Evolutionary conservation across 1,140 invertebrate genomes (phyloP), one percentile per base, ranked within the genome.

Genomic region (Charaxes varanes): DNA sequence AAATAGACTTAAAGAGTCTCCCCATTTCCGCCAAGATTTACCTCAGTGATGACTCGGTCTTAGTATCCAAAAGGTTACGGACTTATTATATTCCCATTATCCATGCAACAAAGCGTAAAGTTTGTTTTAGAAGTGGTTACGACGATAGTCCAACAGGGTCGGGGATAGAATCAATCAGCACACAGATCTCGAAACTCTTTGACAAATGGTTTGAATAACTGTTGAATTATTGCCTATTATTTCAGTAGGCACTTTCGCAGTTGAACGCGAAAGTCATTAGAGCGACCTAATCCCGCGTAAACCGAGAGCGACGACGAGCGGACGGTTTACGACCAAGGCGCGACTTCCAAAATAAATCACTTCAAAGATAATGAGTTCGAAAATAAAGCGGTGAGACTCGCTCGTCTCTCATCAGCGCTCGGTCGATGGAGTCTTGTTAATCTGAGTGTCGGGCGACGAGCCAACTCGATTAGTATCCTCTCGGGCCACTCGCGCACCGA

Each of bases 331-430:
- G 46, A 37, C 41, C n/a, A n/a, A n/a, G n/a, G 49, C 50, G 37
- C 54, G 58, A 50, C 55, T 53, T 52, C 54, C 50, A 71, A 79
- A 82, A 82, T 82, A 78, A 76, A 82, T 79, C 74, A 77, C 71
- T 78, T 66, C 52, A 58, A 65, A 66, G 63, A 79, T 82, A 82
- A 79, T 79, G 72, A 78, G 69, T 67, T 65, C 69, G 62, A 78
- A 82, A 82, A 82, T 82, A 81, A 78, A 82, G 66, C 58, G 58
- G 53, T 66, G 68, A 62, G 65, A 72, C 57, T 70, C 62, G 62
- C 35, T 72, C 61, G 65, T 67, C 70, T 65, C 56, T 73, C 61
- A 60, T 65, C 71, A 38, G 57, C 63, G 54, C 53, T 59, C 53
- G 65, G 60, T 52, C 59, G 64, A 74, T 74, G 65, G 63, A 65